phyloP scores from a whole-genome alignment of 2,888 invertebrate genomes.

The Keiferia lycopersicella region DNA sequence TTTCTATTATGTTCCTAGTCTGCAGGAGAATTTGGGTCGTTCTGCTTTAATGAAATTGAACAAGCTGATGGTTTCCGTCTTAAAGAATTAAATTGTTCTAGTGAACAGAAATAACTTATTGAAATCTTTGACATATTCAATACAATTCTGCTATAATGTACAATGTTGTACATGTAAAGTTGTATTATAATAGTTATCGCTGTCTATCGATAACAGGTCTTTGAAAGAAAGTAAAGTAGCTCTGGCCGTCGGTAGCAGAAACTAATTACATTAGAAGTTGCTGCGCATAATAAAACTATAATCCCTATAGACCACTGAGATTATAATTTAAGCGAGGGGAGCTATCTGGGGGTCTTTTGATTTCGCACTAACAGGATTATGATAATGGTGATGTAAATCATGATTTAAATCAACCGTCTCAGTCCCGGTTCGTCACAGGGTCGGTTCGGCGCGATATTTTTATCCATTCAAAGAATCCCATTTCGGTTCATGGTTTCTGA shows the following conservation, averaged over 20 bases:
- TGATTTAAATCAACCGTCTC: conserved; percentile 44
- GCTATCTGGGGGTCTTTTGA: conserved; percentile 47
- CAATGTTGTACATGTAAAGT: background rate
- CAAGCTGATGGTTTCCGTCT: no score
- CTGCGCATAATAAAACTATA: conserved; percentile 40
- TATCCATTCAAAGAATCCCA: no score
- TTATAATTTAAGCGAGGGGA: conserved; percentile 57
- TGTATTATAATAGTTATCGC: no score
- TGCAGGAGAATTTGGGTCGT: conserved; percentile 12
- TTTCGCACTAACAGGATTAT: conserved; percentile 59
- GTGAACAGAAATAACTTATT: no score
- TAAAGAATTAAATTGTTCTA: no score
- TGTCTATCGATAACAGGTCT: no score
- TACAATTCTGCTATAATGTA: no score
- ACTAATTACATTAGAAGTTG: conserved; percentile 18
- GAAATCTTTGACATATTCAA: no score
- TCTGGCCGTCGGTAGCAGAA: background rate
- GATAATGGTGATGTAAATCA: conserved; percentile 50
- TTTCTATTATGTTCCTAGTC: conserved; percentile 5
- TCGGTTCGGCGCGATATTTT: no score
- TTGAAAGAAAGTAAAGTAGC: background rate
- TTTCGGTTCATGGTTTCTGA: no score
- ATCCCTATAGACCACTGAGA: conserved; percentile 48
- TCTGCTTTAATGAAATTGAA: no score
- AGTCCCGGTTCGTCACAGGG: no score